Evolutionary conservation across 1,140 invertebrate genomes (phyloP).

Genomic region (Temnothorax curvispinosus): DNA sequence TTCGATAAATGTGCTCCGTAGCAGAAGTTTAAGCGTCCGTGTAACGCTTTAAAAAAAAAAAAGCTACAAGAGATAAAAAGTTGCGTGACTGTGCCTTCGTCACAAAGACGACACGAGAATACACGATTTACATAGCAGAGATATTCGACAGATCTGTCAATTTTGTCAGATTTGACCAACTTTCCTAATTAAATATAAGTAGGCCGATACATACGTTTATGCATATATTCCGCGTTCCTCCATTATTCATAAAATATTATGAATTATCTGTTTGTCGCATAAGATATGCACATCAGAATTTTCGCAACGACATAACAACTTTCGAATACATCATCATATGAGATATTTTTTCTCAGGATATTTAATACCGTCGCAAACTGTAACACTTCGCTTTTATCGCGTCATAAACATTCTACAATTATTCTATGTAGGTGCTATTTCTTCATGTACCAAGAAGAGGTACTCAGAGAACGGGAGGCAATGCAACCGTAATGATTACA

Average conservation of each 20-base stretch:
- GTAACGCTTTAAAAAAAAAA: not conserved
- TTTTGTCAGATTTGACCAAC: not conserved
- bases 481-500: slow-evolving; percentile 22
- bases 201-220: not conserved
- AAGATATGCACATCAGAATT: not conserved
- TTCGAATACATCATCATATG: not conserved
- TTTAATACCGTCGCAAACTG: not conserved
- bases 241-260: slow-evolving; percentile 16
- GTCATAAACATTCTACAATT: slow-evolving; percentile 32
- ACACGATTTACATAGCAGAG: not conserved
- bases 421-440: slow-evolving; percentile 5
- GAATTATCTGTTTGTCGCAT: not conserved
- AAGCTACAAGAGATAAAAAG: not conserved
- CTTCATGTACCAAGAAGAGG: not conserved
- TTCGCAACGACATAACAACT: slow-evolving; percentile 27
- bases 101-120: not conserved
- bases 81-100: not conserved
- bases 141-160: not conserved
- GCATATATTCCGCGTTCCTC: not conserved
- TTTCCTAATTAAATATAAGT: slow-evolving; percentile 4
- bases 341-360: slow-evolving; percentile 7
- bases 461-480: not conserved
- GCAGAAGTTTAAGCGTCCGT: not conserved
- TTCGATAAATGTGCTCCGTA: not conserved
- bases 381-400: slow-evolving; percentile 32